phyloP scores from a whole-genome alignment of 2,113 vertebrate genomes.

The Abramis brama region DNA sequence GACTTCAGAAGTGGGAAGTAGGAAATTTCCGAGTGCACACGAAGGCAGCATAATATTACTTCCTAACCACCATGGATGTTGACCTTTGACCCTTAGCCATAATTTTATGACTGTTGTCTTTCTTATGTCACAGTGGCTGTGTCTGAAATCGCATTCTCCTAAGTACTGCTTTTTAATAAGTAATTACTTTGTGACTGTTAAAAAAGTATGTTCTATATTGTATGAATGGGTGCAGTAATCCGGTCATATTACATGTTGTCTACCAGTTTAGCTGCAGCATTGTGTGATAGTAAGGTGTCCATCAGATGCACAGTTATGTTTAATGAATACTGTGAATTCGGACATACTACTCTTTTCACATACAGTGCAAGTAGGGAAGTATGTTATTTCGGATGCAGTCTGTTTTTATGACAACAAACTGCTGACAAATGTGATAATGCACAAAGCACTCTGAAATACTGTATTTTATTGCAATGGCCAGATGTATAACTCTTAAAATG shows the following conservation, averaged over 20 bases:
- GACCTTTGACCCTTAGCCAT: background rate
- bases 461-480: background rate
- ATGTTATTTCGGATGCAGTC: background rate
- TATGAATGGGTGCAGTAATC: background rate
- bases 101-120: background rate
- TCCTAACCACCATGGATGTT: background rate
- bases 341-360: background rate
- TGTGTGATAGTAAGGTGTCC: no score
- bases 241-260: no score
- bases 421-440: background rate
- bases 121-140: background rate
- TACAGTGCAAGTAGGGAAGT: background rate
- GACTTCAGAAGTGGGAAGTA: no score
- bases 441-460: background rate
- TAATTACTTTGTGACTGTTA: background rate
- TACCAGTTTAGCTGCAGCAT: no score
- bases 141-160: no score
- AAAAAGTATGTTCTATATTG: background rate
- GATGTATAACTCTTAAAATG: constrained; percentile 7
- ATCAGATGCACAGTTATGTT: no score
- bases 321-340: background rate
- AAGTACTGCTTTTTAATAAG: background rate
- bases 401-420: background rate
- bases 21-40: no score
- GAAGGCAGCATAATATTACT: background rate